Base-by-base conservation (phyloP, 2,113 vertebrate genomes). In the Dicerorhinus sumatrensis region DNA sequence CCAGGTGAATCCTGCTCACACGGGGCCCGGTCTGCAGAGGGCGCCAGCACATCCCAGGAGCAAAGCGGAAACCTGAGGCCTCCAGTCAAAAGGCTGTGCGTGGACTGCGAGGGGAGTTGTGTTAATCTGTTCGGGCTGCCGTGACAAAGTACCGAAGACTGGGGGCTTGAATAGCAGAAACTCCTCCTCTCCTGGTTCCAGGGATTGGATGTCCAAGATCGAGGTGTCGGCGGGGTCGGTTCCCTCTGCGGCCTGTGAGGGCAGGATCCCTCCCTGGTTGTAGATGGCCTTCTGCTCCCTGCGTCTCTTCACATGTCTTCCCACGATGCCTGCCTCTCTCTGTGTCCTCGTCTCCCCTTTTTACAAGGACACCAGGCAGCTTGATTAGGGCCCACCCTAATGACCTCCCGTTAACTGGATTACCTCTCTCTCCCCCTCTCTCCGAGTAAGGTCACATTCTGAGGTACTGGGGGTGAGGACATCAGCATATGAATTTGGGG, bases 71-170 rank as follows among this genome's bases (percentile, higher is more conserved):
- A 16, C 17, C 25, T n/a, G n/a, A 27, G 4, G 1, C 81, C 29
- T 14, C 3, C 5, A 17, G 2, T 25, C 46, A 48, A 65, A 70
- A 2, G 56, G 46, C 31, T 23, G 89, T 8, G 0, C 3, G 21
- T 17, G 54, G 42, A 17, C 0, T 0, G 73, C 21, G 8, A 20
- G 29, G 51, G n/a, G 20, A 7, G 21, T 0, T 12, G 29, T 21
- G 0, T 2, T 10, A 2, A 6, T n/a, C 54, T 62, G 73, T 31
- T 25, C 1, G 0, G 60, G 51, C 79, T 23, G 10, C 46, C 25
- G 6, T 7, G 25, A 33, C 88, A 23, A 29, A 60, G 27, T 5
- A 18, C 4, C 7, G n/a, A 36, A 7, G 12, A 1, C 31, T 1
- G 0, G 29, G 36, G 18, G 16, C 56, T n/a, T n/a, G 1, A 36